Percentiles rank a stretch among this genome's conserved stretches.
These are phyloP conservation scores for Hirtodrosophila cameraria DNA, from an alignment of 2,888 invertebrate genomes.

Conservation along the genomic window DNA sequence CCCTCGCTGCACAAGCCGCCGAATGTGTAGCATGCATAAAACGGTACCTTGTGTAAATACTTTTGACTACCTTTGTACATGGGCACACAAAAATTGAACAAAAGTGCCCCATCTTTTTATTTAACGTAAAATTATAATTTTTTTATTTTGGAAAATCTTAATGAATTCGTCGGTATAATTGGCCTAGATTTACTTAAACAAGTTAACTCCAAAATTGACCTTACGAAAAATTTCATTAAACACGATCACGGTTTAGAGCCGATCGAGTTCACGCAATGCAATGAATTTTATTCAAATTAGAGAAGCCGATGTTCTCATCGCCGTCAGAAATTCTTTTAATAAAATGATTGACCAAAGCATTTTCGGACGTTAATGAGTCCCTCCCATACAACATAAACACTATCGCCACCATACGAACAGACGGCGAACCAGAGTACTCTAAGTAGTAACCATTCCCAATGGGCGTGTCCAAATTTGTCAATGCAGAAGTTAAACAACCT, in stretches of 20 bases:
- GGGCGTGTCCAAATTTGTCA: slow-evolving; percentile 16
- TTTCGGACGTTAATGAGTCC: too few relatives aligned
- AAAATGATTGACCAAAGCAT: too few relatives aligned
- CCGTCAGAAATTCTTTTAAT: too few relatives aligned
- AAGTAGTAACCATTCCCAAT: slow-evolving; percentile 15
- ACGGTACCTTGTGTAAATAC: too few relatives aligned
- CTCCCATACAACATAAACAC: slow-evolving; percentile 12
- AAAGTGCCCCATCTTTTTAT: not conserved
- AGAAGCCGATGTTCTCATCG: too few relatives aligned
- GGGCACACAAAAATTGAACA: not conserved
- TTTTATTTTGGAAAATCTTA: slow-evolving; percentile 2
- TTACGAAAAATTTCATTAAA: not conserved
- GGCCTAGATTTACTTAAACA: slow-evolving; percentile 14
- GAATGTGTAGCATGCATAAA: too few relatives aligned
- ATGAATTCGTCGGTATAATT: slow-evolving; percentile 11
- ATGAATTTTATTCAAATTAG: slow-evolving; percentile 7
- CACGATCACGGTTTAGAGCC: not conserved
- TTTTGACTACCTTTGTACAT: too few relatives aligned
- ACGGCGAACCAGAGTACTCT: slow-evolving; percentile 9
- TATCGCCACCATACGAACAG: slow-evolving; percentile 4
- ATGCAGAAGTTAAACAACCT: slow-evolving; percentile 11
- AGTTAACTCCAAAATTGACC: slow-evolving; percentile 1
- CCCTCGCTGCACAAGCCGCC: too few relatives aligned
- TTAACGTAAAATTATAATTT: slow-evolving; percentile 7
- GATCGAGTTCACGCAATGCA: not conserved